Evolutionary conservation across 2,888 invertebrate species (phyloP).

Genomic region (Leptinotarsa juncta): DNA sequence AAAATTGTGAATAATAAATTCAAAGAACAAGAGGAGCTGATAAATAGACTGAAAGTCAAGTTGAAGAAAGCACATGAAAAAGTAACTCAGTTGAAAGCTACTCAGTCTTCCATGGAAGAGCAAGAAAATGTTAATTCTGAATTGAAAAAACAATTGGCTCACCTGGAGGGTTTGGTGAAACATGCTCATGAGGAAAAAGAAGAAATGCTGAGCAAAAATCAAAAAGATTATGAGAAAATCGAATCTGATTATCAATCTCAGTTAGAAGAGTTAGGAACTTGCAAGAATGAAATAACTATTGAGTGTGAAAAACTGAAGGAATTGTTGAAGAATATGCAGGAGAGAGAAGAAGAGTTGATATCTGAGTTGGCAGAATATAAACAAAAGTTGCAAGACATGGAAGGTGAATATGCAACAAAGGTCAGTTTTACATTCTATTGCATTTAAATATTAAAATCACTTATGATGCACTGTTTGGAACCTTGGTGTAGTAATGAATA

Average conservation of each 20-base stretch:
- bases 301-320: conserved; percentile 65
- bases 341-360: conserved; percentile 46
- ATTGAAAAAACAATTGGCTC: conserved; percentile 67
- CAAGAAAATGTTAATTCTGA: conserved; percentile 68
- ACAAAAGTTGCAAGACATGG: conserved; percentile 37
- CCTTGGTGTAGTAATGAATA: too few species aligned
- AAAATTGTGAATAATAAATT: conserved; percentile 51
- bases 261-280: conserved; percentile 58
- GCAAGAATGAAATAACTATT: conserved; percentile 59
- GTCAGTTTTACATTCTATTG: conserved; percentile 7
- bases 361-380: conserved; percentile 46
- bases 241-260: conserved; percentile 68
- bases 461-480: too few species aligned
- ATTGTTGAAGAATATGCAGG: conserved; percentile 57
- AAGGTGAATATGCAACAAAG: conserved; percentile 37
- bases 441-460: neutral
- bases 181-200: conserved; percentile 64
- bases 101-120: conserved; percentile 46
- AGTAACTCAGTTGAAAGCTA: conserved; percentile 49
- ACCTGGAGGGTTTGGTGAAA: conserved; percentile 67
- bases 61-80: conserved; percentile 52
- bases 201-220: conserved; percentile 62
- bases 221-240: conserved; percentile 66
- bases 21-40: conserved; percentile 48
- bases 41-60: conserved; percentile 52